These are phyloP conservation scores for Chrysaora quinquecirrha DNA, from an alignment of 30 jellyfish, hydroid and myxozoan genomes.

Conservation along the genomic window DNA sequence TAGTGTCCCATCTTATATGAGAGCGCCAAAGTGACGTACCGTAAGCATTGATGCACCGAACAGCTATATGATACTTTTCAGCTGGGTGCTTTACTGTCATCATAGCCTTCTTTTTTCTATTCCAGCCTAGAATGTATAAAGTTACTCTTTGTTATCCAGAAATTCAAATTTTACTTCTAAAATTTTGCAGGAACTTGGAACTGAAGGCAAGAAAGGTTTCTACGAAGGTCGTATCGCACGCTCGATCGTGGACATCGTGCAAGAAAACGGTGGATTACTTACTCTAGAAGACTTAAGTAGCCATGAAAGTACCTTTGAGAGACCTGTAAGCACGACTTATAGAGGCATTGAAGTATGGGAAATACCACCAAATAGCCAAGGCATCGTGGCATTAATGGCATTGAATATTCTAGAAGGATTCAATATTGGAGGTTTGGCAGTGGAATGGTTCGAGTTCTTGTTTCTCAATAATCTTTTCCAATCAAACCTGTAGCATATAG, in stretches of 20 bases:
- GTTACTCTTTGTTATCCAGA: no score
- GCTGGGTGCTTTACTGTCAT: no score
- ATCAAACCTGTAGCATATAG: no score
- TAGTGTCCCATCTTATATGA: no score
- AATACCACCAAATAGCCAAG: conserved; percentile 97
- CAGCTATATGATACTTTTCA: no score
- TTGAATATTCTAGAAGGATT: conserved; percentile 79
- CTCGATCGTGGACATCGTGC: conserved; percentile 82
- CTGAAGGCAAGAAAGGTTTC: conserved; percentile 79
- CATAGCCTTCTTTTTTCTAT: no score
- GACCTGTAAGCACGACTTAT: conserved; percentile 73
- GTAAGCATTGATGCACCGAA: no score
- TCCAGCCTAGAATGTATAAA: no score
- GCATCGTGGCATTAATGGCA: conserved; percentile 92
- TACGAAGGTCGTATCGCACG: conserved; percentile 84
- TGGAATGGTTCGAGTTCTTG: no score
- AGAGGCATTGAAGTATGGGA: conserved; percentile 88
- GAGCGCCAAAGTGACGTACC: no score
- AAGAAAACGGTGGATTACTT: conserved; percentile 78
- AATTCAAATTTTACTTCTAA: no score
- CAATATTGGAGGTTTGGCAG: conserved; percentile 67
- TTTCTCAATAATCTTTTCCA: no score
- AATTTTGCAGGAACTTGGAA: conserved; percentile 72
- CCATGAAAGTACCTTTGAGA: conserved; percentile 77
- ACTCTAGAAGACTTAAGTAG: conserved; percentile 68